Percentiles rank a stretch among this genome's conserved stretches.
phyloP scores from a whole-genome alignment of 1,140 invertebrate species.

The Tetramorium simillimum region DNA sequence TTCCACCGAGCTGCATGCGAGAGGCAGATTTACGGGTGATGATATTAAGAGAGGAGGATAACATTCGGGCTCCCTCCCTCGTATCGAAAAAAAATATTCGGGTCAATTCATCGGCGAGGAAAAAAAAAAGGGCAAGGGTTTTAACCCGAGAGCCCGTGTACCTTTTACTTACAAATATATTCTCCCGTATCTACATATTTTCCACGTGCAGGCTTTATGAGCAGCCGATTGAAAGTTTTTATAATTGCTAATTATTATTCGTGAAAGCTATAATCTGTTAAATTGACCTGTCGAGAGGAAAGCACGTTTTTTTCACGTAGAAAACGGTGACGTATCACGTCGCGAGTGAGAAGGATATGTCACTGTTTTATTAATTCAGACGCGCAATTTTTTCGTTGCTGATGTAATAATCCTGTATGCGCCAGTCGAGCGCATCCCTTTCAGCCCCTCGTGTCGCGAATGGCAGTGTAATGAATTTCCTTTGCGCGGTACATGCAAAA shows the following conservation, averaged over 20 bases:
- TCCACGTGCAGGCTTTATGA: background rate
- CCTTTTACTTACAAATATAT: background rate
- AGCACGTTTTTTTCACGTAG: background rate
- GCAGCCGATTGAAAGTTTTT: background rate
- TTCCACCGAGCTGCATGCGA: background rate
- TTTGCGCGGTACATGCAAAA: background rate
- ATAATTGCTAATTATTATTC: background rate
- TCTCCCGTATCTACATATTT: background rate
- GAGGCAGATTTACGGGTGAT: slow-evolving; percentile 5
- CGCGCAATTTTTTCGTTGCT: background rate
- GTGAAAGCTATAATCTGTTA: background rate
- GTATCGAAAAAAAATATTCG: slow-evolving; percentile 3
- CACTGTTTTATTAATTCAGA: background rate
- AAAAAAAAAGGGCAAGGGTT: background rate
- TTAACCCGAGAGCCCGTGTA: background rate
- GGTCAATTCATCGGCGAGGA: background rate
- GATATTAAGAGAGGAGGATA: background rate
- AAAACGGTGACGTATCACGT: background rate
- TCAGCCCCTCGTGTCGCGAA: background rate
- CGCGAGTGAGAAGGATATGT: background rate
- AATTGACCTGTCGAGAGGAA: too few species aligned
- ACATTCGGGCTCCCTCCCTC: background rate
- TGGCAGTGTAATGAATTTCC: background rate
- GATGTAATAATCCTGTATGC: background rate
- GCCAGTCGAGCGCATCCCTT: too few species aligned